Evolutionary conservation across 2,113 vertebrate genomes (phyloP), one percentile per base, ranked within the genome.

Genomic region (Balaenoptera acutorostrata): DNA sequence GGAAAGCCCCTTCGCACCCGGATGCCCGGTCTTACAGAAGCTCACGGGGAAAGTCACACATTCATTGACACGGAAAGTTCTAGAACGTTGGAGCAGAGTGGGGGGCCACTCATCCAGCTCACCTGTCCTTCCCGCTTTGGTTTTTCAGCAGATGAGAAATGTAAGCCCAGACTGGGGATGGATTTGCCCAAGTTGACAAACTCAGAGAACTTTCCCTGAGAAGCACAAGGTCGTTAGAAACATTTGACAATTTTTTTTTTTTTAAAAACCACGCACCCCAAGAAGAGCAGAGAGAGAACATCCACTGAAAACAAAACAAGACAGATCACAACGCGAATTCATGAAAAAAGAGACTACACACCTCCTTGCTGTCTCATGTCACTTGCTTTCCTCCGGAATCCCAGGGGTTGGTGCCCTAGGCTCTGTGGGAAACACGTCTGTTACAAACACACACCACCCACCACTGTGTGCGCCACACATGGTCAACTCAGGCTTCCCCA

Each of bases 351-450:
- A 8, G 55, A 3, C 63, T 0, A 20, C 46, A 25, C 59, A 98
- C 97, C 72, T 98, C 98, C 96, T 2, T 94, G 97, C 17, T 87
- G 31, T 87, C 59, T 25, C 49, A 49, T 72, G 55, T 66, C 89
- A 52, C 77, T 66, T 8, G 57, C 93, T 18, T 64, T 82, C 95
- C 97, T 97, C 81, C 49, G 57, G 44, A 87, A 64, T 92, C 97
- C 63, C 25, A 31, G n/a, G 69, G 69, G 39, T 66, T 27, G 0
- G 31, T 33, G 8, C 6, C 57, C 89, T 25, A 12, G 0, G 0
- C 95, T 91, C 98, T 98, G 63, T 68, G 69, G 75, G 91, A 21
- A 97, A 92, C 10, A 29, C 25, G 25, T 3, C 8, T 0, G 11
- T 96, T 55, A 83, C 0, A 0, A 83, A n/a, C 7, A 18, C 0